Conservation (phyloP, 1,140 invertebrate genomes). For the Drosophila funebris region DNA sequence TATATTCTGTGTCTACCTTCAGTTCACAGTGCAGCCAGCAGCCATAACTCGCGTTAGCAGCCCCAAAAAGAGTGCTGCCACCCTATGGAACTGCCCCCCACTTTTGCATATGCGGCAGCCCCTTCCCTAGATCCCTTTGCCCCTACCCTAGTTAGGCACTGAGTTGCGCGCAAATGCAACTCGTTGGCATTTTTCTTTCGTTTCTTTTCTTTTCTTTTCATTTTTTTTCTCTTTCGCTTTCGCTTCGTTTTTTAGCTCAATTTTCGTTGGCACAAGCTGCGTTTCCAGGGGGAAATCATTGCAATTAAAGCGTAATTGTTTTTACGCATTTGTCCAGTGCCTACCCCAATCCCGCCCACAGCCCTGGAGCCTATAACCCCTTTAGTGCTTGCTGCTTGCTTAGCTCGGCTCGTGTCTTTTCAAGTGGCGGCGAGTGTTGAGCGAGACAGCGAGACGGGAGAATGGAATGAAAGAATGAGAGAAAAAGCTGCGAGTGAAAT, state of each 20-base stretch:
- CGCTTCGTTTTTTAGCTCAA: slow-evolving; percentile 21
- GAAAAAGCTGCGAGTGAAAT: slow-evolving; percentile 31
- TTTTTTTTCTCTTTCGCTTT: slow-evolving; percentile 2
- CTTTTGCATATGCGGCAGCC: not conserved
- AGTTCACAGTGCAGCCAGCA: not conserved
- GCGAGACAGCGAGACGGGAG: not conserved
- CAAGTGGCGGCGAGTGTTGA: slow-evolving; percentile 30
- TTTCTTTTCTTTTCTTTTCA: not conserved
- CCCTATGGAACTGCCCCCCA: not conserved
- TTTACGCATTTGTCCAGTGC: slow-evolving; percentile 70
- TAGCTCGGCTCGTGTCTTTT: slow-evolving; percentile 64
- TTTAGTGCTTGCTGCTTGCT: slow-evolving; percentile 51
- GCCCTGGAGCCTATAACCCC: not conserved
- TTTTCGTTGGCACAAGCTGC: slow-evolving; percentile 38
- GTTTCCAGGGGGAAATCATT: slow-evolving; percentile 67
- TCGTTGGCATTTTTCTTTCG: not conserved
- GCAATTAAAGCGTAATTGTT: slow-evolving; percentile 79
- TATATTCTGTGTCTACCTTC: slow-evolving; percentile 8
- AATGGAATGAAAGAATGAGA: slow-evolving; percentile 6
- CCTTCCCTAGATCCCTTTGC: not conserved
- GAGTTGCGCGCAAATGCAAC: slow-evolving; percentile 17
- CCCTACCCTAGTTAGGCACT: not conserved
- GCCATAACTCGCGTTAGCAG: slow-evolving; percentile 13
- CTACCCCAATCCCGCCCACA: not conserved
- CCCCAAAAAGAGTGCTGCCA: not conserved